Base-by-base conservation (phyloP, 1,140 invertebrate species). In the Asbolus verrucosus region DNA sequence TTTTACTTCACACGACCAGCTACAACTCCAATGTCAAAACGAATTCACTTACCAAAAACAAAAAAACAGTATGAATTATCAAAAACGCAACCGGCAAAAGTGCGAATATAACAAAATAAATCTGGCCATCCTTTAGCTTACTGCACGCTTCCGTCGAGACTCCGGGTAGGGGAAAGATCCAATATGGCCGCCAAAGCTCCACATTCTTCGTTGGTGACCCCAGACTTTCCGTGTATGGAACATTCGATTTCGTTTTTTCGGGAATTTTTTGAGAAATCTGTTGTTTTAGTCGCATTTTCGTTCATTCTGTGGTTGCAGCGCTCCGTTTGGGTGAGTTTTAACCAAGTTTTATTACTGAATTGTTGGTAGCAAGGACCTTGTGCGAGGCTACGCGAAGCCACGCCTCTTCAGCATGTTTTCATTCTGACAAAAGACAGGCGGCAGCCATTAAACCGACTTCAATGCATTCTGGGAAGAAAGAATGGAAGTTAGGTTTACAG, bases 381-480 rank as follows among this genome's bases (percentile, higher is more conserved):
- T 41, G 50, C 31, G 70, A 71, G 70, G 70, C 65, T 71, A 71
- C 11, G 15, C n/a, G 19, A 54, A 13, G 76, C 76, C 76, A 77
- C 76, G 76, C 76, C 76, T 70, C 54, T 59, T 60, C 54, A 31
- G 50, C 72, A 73, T 74, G 70, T 74, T 75, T 70, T 69, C 36
- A 54, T 62, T 46, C 72, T 75, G 75, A 75, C 75, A 77, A 76
- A 76, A 76, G 74, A 75, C 73, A 65, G 67, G 71, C 70, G 75
- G 77, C 78, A 74, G 79, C 79, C 79, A 80, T 80, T 80, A 79
- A 80, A 75, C 74, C 73, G 62, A 69, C 59, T 72, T 38, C 71
- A 75, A 38, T 77, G 76, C 75, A 76, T 75, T 68, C 71, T 77
- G 77, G 77, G 77, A 43, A 43, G 14, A 21, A 68, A 31, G 41